Evolutionary conservation across 2,797 vertebrate species (phyloP), one percentile per base, ranked within the genome.

Genomic region (Leptodactylus fallax): DNA sequence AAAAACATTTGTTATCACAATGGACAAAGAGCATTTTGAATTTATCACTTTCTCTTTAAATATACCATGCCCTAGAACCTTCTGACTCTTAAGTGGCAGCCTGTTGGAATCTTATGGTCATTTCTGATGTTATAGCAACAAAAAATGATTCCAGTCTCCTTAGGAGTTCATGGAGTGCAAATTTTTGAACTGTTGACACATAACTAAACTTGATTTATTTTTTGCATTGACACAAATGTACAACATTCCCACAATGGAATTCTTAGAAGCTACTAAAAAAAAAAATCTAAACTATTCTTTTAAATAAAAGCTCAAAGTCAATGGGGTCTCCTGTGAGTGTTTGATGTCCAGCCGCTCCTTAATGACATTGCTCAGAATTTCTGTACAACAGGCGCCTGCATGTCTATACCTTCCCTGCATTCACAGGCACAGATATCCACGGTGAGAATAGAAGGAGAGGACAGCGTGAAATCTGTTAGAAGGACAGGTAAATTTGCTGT

Each of bases 401-500:
- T 74, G n/a, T 60, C 82, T 80, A 12, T 71, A 72, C 61, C 27
- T 13, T 72, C 16, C 0, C 36, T 61, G 14, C 63, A 1, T 58
- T 79, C 81, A 55, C n/a, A 23, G 67, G 72, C 80, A 63, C 85
- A 81, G n/a, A 87, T 74, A 74, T 19, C 27, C 21, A 65, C 9
- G 14, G 79, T 17, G 69, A 36, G 60, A 47, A 80, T 79, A 55
- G 85, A 85, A 84, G 36, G 19, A 25, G 10, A 76, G 77, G 58
- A 27, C 78, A 74, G 83, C 69, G 56, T 72, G 83, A 76, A 85
- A 88, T 80, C 23, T 81, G 19, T 49, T 61, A 36, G 87, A 74
- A 36, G 55, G 87, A 85, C 87, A 85, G 87, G 87, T 88, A 60
- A 58, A 88, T 85, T 69, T 53, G 27, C 82, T 80, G 77, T 80